A percentile compares a stretch with the other conserved stretches of the same genome.
Evolutionary conservation across 2,113 vertebrate species (phyloP).

Genomic region (Spermophilus dauricus): DNA sequence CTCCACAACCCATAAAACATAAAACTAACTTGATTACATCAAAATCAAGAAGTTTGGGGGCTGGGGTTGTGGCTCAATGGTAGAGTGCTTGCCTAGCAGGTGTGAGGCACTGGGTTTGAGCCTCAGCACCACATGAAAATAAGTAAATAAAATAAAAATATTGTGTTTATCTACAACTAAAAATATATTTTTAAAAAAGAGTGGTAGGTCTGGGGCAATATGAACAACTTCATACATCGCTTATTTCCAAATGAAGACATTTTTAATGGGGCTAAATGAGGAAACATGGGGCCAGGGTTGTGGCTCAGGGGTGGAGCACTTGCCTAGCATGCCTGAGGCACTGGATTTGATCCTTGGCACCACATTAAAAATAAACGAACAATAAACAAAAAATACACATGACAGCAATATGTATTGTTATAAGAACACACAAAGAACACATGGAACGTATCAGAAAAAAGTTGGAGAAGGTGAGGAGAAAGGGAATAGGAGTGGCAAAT

Average conservation of each 20-base stretch:
- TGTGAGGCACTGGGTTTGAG: too few species aligned
- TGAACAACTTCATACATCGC: background rate
- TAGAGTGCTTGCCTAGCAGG: too few species aligned
- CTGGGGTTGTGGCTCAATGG: too few species aligned
- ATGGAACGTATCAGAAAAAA: background rate
- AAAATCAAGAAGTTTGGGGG: background rate
- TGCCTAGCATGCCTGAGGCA: too few species aligned
- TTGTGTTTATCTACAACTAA: too few species aligned
- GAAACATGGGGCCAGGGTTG: background rate
- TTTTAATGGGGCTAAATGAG: background rate
- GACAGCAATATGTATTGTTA: background rate
- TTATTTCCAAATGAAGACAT: background rate
- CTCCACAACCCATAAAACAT: background rate
- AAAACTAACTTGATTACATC: background rate
- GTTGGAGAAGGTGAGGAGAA: background rate
- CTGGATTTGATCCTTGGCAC: too few species aligned
- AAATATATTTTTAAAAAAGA: too few species aligned
- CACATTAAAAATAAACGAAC: too few species aligned
- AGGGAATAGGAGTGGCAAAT: too few species aligned
- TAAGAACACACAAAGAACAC: background rate
- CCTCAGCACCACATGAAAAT: too few species aligned
- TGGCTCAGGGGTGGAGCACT: too few species aligned
- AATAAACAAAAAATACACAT: background rate
- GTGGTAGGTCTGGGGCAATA: background rate
- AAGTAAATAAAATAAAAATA: too few species aligned